Percentiles rank a stretch among this genome's conserved stretches.
Evolutionary conservation across 2,888 invertebrate genomes (phyloP).

Genomic region (Oscheius sp.): DNA sequence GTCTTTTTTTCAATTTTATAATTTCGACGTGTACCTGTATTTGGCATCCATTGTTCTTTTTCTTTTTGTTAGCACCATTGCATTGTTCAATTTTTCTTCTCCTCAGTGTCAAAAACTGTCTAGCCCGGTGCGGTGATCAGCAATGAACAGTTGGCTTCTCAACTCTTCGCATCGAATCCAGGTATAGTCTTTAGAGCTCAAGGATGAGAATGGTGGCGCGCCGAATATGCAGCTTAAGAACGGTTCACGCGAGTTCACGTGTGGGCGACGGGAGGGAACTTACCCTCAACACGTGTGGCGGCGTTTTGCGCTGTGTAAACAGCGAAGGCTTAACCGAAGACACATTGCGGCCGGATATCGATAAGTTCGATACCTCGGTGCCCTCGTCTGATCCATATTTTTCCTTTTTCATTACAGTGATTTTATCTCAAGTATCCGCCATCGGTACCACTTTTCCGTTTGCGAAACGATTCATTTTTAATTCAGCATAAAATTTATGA

Average conservation of each 20-base stretch:
- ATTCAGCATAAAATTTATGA: too few relatives aligned
- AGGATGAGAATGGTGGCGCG: too few relatives aligned
- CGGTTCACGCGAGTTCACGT: conserved; percentile 34
- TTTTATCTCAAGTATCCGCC: too few relatives aligned
- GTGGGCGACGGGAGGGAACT: conserved; percentile 33
- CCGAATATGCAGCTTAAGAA: too few relatives aligned
- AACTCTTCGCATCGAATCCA: background rate
- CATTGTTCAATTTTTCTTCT: too few relatives aligned
- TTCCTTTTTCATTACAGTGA: background rate
- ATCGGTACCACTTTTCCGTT: too few relatives aligned
- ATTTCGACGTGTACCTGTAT: conserved; percentile 40
- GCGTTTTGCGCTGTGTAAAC: conserved; percentile 38
- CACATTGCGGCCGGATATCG: conserved; percentile 36
- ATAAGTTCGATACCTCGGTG: conserved; percentile 32
- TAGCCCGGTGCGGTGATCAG: too few relatives aligned
- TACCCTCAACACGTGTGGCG: conserved; percentile 37
- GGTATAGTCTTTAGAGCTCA: background rate
- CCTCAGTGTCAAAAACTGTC: too few relatives aligned
- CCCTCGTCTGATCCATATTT: conserved; percentile 22
- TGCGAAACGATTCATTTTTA: too few relatives aligned
- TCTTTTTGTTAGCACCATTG: too few relatives aligned
- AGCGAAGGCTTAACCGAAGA: conserved; percentile 36
- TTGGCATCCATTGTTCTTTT: background rate
- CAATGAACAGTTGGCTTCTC: too few relatives aligned
- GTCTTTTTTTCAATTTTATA: conserved; percentile 34